Conservation (phyloP, 1,140 invertebrate species). For the Chlorops oryzae region DNA sequence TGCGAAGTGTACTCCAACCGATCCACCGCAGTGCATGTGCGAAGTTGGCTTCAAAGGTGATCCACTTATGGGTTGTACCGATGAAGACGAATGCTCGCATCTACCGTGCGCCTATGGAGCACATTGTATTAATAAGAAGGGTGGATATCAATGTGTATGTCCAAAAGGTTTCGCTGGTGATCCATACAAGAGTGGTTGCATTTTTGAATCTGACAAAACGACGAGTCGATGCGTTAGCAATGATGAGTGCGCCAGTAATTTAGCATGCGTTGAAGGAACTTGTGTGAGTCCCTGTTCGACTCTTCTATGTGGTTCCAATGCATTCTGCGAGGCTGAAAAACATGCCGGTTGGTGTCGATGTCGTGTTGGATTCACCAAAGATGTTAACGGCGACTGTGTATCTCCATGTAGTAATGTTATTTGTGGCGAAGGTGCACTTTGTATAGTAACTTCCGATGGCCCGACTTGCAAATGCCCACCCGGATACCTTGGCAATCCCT, state of each 20-base stretch:
- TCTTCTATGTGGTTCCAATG: constrained; percentile 74
- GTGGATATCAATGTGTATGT: constrained; percentile 78
- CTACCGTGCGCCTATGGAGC: constrained; percentile 77
- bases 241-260: constrained; percentile 70
- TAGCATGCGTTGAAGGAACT: constrained; percentile 67
- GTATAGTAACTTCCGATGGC: constrained; percentile 76
- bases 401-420: constrained; percentile 73
- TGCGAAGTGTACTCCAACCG: constrained; percentile 81
- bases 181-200: constrained; percentile 75
- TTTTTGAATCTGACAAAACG: constrained; percentile 43
- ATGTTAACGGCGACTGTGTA: constrained; percentile 68
- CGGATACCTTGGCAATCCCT: constrained; percentile 82
- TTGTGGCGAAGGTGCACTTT: constrained; percentile 77
- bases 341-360: constrained; percentile 85
- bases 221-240: constrained; percentile 63
- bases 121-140: constrained; percentile 79
- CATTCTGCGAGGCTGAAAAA: constrained; percentile 79
- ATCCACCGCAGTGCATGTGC: constrained; percentile 84
- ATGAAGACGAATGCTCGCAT: constrained; percentile 72
- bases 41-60: constrained; percentile 76
- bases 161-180: constrained; percentile 74
- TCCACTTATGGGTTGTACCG: constrained; percentile 72
- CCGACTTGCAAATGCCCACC: constrained; percentile 82
- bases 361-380: constrained; percentile 71
- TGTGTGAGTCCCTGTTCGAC: constrained; percentile 76